phyloP scores from a whole-genome alignment of 2,888 invertebrate genomes.

The Eucera pruinosa region DNA sequence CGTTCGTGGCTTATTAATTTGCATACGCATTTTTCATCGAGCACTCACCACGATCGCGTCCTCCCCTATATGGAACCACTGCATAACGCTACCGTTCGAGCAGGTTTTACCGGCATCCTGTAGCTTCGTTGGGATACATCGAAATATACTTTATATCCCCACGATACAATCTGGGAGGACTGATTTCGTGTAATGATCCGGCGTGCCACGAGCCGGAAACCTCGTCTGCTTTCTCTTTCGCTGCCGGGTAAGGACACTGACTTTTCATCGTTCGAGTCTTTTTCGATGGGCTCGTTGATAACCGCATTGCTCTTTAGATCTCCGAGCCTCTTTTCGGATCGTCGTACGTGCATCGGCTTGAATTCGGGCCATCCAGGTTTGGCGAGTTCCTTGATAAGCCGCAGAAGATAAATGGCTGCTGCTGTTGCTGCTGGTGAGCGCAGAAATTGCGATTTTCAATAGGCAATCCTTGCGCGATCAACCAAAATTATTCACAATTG shows the following conservation, averaged over 20 bases:
- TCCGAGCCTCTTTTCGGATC: conserved; percentile 18
- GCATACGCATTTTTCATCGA: conserved; percentile 65
- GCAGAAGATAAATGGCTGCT: conserved; percentile 21
- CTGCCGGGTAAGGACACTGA: conserved; percentile 52
- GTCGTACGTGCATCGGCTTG: conserved; percentile 27
- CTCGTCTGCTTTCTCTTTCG: conserved; percentile 68
- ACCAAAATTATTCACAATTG: too few relatives aligned
- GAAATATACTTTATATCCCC: conserved; percentile 65
- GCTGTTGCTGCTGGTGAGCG: background rate
- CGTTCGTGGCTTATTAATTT: conserved; percentile 67
- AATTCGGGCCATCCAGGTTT: conserved; percentile 37
- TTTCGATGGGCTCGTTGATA: conserved; percentile 51
- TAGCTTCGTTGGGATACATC: conserved; percentile 58
- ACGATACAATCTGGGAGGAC: conserved; percentile 62
- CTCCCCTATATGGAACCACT: conserved; percentile 66
- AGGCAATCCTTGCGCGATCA: too few relatives aligned
- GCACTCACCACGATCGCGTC: conserved; percentile 39
- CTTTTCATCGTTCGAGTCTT: conserved; percentile 48
- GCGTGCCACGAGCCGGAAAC: conserved; percentile 38
- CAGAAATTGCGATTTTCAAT: background rate
- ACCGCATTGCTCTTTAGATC: conserved; percentile 45
- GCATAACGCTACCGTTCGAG: conserved; percentile 50
- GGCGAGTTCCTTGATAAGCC: conserved; percentile 17
- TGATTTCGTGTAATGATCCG: conserved; percentile 68
- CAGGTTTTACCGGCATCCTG: conserved; percentile 28